Evolutionary conservation across 2,888 invertebrate species (phyloP), one percentile per base, ranked within the genome.

Genomic region (Dicycla oo): DNA sequence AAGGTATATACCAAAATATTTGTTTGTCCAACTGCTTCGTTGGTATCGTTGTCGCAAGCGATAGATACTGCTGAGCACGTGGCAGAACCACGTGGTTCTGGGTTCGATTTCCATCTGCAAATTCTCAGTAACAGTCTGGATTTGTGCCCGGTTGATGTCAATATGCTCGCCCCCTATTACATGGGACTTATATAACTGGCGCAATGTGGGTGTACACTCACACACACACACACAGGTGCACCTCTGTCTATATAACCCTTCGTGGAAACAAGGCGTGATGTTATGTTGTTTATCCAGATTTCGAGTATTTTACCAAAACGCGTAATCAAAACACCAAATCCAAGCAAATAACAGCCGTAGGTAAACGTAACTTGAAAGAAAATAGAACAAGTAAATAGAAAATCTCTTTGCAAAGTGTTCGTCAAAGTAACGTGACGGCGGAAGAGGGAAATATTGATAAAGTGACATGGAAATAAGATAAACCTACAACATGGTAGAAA

Each of bases 381-480:
- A 80, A 78, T 65, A 57, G 49, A 62, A 60, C 66, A 77, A 71
- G 66, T 30, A 82, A 73, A 78, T 60, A 75, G 57, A 67, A 62
- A 54, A 34, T 53, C 38, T 61, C 72, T 84, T 84, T 81, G 75
- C 72, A 62, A 77, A 74, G 40, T 56, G 40, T 58, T 45, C 40
- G 61, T 81, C 80, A 85, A 82, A 82, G 67, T 30, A 68, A 66
- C 45, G 51, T 72, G 69, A 68, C 61, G 45, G 57, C 13, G 40
- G 53, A 30, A 64, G 10, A 58, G 56, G 47, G 60, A 69, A 85
- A 82, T 61, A 79, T 76, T 84, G 64, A 64, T 64, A 69, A 72
- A 66, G 51, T 64, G 63, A 58, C 47, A 54, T 40, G 60, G 63
- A 80, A 82, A 70, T 54, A 82, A 75, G 57, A 71, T 57, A 56